Base-by-base conservation (phyloP, 53 echinoderm and acorn worm species). In the Arbacia lixula region DNA sequence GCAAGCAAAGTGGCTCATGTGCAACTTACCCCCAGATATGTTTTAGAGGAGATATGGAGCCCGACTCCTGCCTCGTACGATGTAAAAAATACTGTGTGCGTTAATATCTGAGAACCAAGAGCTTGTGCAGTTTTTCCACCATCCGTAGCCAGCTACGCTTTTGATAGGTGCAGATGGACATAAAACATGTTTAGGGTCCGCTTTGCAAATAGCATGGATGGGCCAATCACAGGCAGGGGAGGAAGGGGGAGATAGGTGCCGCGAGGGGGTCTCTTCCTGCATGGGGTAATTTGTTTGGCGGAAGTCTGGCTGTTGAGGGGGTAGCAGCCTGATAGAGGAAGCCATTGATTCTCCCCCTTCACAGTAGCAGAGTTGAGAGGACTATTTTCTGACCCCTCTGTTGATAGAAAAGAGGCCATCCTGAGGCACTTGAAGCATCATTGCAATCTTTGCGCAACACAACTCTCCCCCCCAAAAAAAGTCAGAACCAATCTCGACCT, bases 181-280 rank as follows among this genome's bases (percentile, higher is more conserved):
- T 17, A 53, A 53, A 50, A 34, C 53, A 53, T 34, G 74, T 53
- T 28, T 34, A 74, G 74, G 43, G 52, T 52, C 53, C 53, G n/a
- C 53, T 74, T 34, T 53, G 69, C 53, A 32, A 53, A 74, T 29
- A 19, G 33, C 31, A 28, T 74, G 74, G 53, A 35, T 31, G 5
- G 34, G 33, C 34, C 37, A 77, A 77, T 77, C 78, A 77, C 78
- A 34, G 22, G 29, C 26, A 77, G 27, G 12, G 16, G 58, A 34
- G 60, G 58, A 60, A 58, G 78, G 76, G 78, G 78, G 55, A 36
- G 58, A 58, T 37, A 58, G 57, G 78, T 77, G 60, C 55, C 78
- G 58, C 36, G 55, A 54, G 78, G 78, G 76, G 78, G 25, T 74
- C 53, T 52, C 74, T 77, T 77, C 78, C 78, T 77, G 78, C 57